Evolutionary conservation across 2,797 vertebrate genomes (phyloP).

Genomic region (Xiphorhynchus erythropygius): DNA sequence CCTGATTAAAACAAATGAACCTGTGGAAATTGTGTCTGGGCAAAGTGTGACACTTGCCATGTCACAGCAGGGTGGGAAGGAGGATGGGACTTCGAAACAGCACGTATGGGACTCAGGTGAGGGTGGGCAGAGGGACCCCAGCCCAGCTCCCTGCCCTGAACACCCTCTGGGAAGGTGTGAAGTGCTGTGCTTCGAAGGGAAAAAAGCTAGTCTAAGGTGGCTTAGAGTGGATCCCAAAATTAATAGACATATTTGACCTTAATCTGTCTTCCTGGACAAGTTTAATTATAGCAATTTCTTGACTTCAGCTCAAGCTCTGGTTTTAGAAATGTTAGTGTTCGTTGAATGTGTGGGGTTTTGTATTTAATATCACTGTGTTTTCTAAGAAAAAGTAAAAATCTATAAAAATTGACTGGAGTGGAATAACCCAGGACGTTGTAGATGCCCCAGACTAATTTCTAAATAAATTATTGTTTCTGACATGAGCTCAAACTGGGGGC

Average conservation of each 20-base stretch:
- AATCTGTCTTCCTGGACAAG: conserved; percentile 62
- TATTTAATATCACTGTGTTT: neutral
- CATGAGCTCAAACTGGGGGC: neutral
- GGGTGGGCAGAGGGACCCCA: too few species aligned
- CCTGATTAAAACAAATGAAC: neutral
- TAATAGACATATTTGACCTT: conserved; percentile 62
- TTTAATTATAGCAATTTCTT: conserved; percentile 61
- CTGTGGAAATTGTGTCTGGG: neutral
- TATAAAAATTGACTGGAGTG: neutral
- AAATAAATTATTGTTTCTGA: neutral
- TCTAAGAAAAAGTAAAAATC: neutral
- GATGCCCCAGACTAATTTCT: neutral
- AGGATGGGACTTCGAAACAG: neutral
- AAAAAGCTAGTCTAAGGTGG: neutral
- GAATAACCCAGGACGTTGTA: neutral
- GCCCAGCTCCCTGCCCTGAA: neutral
- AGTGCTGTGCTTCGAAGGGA: neutral
- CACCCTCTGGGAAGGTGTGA: rapidly evolving
- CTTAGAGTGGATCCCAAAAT: conserved; percentile 23
- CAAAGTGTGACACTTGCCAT: neutral
- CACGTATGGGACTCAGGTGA: too few species aligned
- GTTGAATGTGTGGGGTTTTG: neutral
- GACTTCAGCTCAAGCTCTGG: neutral
- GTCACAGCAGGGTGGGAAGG: neutral
- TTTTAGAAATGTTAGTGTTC: conserved; percentile 30